A percentile compares a stretch with the other conserved stretches of the same genome.
Evolutionary conservation across 1,140 invertebrate species (phyloP).

Genomic region (Penaeus chinensis): DNA sequence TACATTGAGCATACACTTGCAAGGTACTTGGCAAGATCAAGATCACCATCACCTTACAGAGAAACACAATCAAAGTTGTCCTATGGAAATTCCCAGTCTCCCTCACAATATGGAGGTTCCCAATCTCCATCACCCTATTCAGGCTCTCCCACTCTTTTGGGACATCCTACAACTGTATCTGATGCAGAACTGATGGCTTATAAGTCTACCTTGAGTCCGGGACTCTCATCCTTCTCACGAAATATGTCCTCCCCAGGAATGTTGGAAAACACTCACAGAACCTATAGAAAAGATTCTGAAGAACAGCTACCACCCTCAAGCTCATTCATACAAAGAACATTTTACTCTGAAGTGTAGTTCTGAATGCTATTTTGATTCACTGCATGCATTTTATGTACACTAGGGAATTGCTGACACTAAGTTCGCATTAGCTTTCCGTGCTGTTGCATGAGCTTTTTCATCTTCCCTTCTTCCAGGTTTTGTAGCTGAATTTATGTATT

Average conservation of each 20-base stretch:
- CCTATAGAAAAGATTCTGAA: not conserved
- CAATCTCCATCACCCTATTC: constrained; percentile 30
- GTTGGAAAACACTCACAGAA: not conserved
- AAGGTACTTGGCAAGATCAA: constrained; percentile 29
- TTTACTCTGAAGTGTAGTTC: constrained; percentile 34
- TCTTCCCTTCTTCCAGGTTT: no score
- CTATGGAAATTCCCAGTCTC: constrained; percentile 19
- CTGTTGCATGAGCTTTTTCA: no score
- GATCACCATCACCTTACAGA: constrained; percentile 44
- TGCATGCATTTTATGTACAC: no score
- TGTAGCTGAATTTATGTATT: no score
- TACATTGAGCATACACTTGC: constrained; percentile 47
- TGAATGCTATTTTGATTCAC: no score
- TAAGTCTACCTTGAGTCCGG: not conserved
- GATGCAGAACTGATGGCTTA: constrained; percentile 15
- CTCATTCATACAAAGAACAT: constrained; percentile 30
- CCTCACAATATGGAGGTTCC: constrained; percentile 9
- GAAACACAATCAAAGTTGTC: constrained; percentile 1
- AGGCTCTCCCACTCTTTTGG: no score
- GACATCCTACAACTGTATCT: not conserved
- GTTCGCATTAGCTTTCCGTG: no score
- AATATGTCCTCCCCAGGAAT: constrained; percentile 32
- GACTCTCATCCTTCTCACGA: not conserved
- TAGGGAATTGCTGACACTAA: no score
- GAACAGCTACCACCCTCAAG: constrained; percentile 14